Evolutionary conservation across 2,113 vertebrate genomes (phyloP), one percentile per base, ranked within the genome.

Genomic region (Chamaetylas fuelleborni): DNA sequence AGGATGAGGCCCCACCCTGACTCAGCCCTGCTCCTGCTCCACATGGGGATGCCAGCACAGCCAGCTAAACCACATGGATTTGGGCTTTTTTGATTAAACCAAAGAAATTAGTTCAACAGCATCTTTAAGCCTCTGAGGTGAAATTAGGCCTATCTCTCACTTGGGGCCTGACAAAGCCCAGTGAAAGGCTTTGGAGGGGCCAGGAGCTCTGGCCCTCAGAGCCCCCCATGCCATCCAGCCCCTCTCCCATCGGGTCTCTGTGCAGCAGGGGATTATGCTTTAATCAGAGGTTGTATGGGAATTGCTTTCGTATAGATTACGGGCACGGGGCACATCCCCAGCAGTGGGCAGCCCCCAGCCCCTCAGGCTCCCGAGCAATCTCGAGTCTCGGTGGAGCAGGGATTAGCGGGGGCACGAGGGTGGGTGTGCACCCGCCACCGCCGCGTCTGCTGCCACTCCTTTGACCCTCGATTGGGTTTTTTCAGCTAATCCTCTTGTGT

Each of bases 11-110:
- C 43, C 31, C 20, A 16, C 19, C 28, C 45, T 6, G 4, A 11
- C 10, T 3, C 70, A 48, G 74, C 66, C 40, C 51, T 1, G 3
- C 43, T n/a, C 48, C 69, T 2, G 60, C 26, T 33, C 84, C 0
- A 1, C 6, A 3, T 0, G 0, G 67, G 31, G 34, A 45, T 1
- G 0, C 65, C 0, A 1, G 47, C 9, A 3, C 85, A 72, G 61
- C 26, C 84, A 34, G 62, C 17, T 95, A 72, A 92, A 58, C 51
- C 56, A 8, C 74, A 3, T 2, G 11, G 54, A 70, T 90, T 81
- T 92, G 79, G 69, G 17, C 36, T 77, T 92, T 88, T 88, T 88
- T 83, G 38, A 96, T 94, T 96, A 95, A 91, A 94, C 64, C 90
- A 93, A 91, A 93, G 87, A 91, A 96, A 95, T 93, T 56, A 66